phyloP scores from a whole-genome alignment of 2,113 vertebrate species.

The Hiodon alosoides region DNA sequence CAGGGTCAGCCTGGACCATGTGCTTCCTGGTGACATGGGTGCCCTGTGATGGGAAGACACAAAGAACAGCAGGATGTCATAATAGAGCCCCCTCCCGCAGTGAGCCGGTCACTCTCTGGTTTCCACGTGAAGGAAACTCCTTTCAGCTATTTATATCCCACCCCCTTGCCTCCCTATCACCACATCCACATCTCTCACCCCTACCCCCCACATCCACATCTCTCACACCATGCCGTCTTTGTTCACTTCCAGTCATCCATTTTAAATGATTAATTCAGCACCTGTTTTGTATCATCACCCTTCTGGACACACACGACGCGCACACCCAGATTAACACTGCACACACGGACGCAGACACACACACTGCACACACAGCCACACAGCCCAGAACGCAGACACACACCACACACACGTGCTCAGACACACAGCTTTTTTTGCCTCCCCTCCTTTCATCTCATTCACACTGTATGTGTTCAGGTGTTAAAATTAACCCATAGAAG shows the following conservation, averaged over 20 bases:
- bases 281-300: conserved; percentile 47
- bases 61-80: conserved; percentile 26
- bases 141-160: conserved; percentile 33
- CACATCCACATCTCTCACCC: too few relatives aligned
- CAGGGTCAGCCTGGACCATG: conserved; percentile 42
- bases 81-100: conserved; percentile 2
- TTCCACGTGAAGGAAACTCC: conserved; percentile 32
- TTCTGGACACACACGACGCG: conserved; percentile 30
- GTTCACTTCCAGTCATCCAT: conserved; percentile 22
- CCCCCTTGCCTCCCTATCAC: background rate
- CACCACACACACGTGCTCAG: too few relatives aligned
- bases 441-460: background rate
- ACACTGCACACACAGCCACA: too few relatives aligned
- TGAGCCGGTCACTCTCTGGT: conserved; percentile 17
- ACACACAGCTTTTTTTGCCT: background rate
- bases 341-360: background rate
- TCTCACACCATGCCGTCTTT: background rate
- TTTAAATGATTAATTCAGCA: conserved; percentile 55
- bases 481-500: too few relatives aligned
- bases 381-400: background rate
- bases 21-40: conserved; percentile 43
- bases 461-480: background rate
- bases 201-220: too few relatives aligned
- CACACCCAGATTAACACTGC: background rate
- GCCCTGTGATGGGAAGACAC: conserved; percentile 4